Base-by-base conservation (phyloP, 2,888 invertebrate species). In the Helleia helle region DNA sequence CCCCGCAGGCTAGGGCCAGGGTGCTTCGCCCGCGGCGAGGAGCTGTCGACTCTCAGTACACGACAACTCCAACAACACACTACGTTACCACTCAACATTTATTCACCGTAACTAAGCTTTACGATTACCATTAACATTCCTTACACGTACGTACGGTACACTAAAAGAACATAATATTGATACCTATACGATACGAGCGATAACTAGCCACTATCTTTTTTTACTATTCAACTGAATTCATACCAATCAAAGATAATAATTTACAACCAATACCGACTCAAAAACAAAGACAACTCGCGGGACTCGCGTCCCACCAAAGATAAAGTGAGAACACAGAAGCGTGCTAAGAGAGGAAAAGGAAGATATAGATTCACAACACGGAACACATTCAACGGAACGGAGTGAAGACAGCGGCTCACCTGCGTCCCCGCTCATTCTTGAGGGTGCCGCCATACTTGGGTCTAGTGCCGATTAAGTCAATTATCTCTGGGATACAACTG, bases 401-500 rank as follows among this genome's bases (percentile, higher is more conserved):
- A 81, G 72, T 77, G 85, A 86, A 83, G 58, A 86, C 86, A 85
- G 87, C 87, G 86, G 90, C 93, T 94, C 93, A 98, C 98, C 98
- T 97, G 95, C 99, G 95, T 90, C 99, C 98, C 90, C 96, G 95
- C 91, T 99, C 99, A 90, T 98, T 97, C 93, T 99, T 98, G 93
- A 97, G 96, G 87, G 97, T 96, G 88, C 99, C 99, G 89, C 97
- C 97, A 91, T 99, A 99, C 91, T 99, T 98, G 90, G 98, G 97
- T 90, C 98, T 95, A 91, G 96, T 96, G 88, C 99, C 98, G 91
- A 99, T 95, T 92, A 99, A 95, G 92, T 99, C 99, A 90, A 97
- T 97, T 89, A 99, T 99, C 93, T 99, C 99, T 87, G 99, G 99
- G 89, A 99, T 97, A 93, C 97, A 98, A 93, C 97, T 97, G 90